These are phyloP conservation scores for Motacilla tschutschensis DNA, from an alignment of 2,113 vertebrate genomes.

Conservation along the genomic window DNA sequence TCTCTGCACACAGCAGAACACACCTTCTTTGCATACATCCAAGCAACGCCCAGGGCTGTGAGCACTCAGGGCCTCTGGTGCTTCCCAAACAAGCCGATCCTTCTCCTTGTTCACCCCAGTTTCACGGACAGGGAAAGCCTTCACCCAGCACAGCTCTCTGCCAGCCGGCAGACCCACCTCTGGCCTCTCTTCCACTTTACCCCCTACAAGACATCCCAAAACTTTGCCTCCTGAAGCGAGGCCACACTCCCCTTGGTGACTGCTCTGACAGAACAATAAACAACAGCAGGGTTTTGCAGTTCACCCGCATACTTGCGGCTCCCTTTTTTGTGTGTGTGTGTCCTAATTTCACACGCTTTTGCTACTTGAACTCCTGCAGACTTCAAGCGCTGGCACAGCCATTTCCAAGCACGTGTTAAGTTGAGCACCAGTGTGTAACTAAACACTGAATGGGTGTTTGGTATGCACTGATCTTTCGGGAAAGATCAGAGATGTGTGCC, in stretches of 20 bases:
- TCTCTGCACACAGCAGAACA: not conserved
- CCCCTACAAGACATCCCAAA: not conserved
- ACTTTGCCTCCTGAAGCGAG: fast-evolving
- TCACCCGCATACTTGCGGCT: not conserved
- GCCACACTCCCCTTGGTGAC: not conserved
- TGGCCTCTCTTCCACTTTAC: not conserved
- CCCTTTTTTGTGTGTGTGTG: not conserved
- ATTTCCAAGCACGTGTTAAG: not conserved
- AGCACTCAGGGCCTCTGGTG: not conserved
- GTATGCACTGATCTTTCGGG: not conserved
- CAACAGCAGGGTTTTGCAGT: not conserved
- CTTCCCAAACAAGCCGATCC: not conserved
- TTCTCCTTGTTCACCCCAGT: not conserved
- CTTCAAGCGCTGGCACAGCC: not conserved
- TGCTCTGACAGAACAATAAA: not conserved
- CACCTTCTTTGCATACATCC: no score
- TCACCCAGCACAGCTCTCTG: not conserved
- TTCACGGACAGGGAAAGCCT: not conserved
- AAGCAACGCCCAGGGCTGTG: not conserved
- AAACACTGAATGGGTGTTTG: not conserved
- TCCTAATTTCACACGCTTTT: not conserved
- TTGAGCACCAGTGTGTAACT: not conserved
- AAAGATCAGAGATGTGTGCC: not conserved
- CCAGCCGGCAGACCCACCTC: not conserved
- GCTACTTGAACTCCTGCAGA: not conserved